Percentiles rank a stretch among this genome's conserved stretches.
Conservation (phyloP, 2,113 vertebrate species). For the Gavia stellata region DNA sequence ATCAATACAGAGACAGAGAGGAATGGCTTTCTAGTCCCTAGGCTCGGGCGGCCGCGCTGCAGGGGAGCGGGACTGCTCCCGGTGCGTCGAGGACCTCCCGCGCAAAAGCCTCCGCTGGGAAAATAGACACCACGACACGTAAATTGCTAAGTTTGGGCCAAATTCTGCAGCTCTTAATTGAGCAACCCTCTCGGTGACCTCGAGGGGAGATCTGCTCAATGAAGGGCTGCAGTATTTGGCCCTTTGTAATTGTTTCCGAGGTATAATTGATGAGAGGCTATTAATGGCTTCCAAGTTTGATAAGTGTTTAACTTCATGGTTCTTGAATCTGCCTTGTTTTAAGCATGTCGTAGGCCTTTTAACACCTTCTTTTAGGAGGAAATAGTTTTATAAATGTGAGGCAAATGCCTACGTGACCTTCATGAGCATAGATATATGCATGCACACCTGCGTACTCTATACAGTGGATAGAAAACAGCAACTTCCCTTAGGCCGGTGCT, state of each 20-base stretch:
- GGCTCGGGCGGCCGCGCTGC: background rate
- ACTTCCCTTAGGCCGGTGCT: background rate
- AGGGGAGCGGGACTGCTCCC: background rate
- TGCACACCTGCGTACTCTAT: background rate
- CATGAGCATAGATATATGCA: background rate
- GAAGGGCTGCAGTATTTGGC: slow-evolving; percentile 5
- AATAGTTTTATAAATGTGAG: background rate
- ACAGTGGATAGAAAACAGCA: background rate
- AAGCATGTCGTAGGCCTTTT: background rate
- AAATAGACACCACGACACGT: background rate
- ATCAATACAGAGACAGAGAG: background rate
- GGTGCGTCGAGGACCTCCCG: accelerated
- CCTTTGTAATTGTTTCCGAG: slow-evolving; percentile 10
- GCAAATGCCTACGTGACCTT: background rate
- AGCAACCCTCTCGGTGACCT: background rate
- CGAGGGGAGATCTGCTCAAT: background rate
- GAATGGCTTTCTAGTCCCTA: background rate
- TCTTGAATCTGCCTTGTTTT: background rate
- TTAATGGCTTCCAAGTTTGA: slow-evolving; percentile 19
- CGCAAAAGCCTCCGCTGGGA: background rate
- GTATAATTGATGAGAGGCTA: slow-evolving; percentile 33
- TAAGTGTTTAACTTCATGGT: background rate
- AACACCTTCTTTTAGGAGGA: background rate
- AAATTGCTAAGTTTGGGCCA: background rate
- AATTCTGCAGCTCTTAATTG: background rate